Base-by-base conservation (phyloP, 2,113 vertebrate species). In the Podarcis cretensis region DNA sequence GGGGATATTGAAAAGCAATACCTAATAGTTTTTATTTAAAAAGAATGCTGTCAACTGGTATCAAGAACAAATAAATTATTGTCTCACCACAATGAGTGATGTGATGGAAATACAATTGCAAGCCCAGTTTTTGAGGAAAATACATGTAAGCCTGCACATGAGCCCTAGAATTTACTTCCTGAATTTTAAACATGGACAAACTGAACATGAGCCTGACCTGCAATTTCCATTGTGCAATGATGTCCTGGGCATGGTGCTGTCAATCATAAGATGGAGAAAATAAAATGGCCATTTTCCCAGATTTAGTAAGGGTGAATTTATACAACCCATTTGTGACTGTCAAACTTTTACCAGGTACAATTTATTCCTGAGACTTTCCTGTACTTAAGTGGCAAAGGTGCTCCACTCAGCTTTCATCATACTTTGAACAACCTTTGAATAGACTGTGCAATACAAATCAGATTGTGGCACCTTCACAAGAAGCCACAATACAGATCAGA, bases 1-100 rank as follows among this genome's bases (percentile, higher is more conserved):
- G 1, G 10, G 40, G n/a, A 80, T 90, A 96, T 90, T 95, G 93
- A 95, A 94, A 95, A 95, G 78, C 76, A 89, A 87, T 90, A 94
- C 65, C 91, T 93, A 94, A 89, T 88, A 21, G 32, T 74, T 74
- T 35, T 8, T 73, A 35, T 16, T 35, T 74, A 63, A 63, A 63
- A 63, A 90, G 90, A 95, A 89, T 89, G 91, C 83, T 92, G 91
- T 90, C 92, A 93, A 93, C 18, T 35, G 92, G 69, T 25, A 93
- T 91, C 57, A 92, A 74, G n/a, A 7, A 32, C 14, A 35, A 35
- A 20, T 84, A 93, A 79, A 91, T 32, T 85, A 75, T 73, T 80
- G 87, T 86, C 87, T 93, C 93, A 94, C 90, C 91, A 92, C 87
- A 86, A 88, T 94, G 87, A 92, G 89, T 78, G 79, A 93, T 92